Percentiles rank a stretch among this genome's conserved stretches.
Evolutionary conservation across 2,888 invertebrate species (phyloP).

Genomic region (Phyllotreta cruciferae): DNA sequence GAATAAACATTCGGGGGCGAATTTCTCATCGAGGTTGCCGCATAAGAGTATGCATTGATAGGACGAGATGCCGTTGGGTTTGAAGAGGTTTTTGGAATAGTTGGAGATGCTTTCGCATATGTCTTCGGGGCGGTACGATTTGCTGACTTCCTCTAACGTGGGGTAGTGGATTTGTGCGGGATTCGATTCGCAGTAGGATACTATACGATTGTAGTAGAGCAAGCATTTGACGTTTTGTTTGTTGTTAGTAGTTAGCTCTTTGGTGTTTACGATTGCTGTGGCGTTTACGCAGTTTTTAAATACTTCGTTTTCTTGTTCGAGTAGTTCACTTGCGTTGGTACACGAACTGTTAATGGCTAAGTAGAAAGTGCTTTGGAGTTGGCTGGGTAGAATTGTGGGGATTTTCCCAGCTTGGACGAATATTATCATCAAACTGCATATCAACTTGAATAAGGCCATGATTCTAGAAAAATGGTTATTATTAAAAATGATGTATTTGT

Average conservation of each 20-base stretch:
- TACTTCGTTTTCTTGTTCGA: slow-evolving; percentile 24
- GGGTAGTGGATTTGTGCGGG: slow-evolving; percentile 10
- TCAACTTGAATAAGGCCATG: slow-evolving; percentile 14
- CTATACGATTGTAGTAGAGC: slow-evolving; percentile 44
- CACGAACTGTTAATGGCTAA: not conserved
- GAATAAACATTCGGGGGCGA: no score
- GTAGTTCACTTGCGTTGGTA: not conserved
- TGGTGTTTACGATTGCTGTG: slow-evolving; percentile 30
- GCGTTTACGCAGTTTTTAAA: slow-evolving; percentile 41
- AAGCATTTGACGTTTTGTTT: slow-evolving; percentile 42
- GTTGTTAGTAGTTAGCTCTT: slow-evolving; percentile 18
- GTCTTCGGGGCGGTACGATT: not conserved
- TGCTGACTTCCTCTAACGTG: not conserved
- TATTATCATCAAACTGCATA: slow-evolving; percentile 9
- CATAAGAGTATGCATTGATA: no score
- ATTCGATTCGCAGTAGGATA: slow-evolving; percentile 37
- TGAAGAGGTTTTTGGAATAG: not conserved
- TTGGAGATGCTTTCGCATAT: not conserved
- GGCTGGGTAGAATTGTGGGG: not conserved
- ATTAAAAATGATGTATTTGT: not conserved
- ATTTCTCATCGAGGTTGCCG: no score
- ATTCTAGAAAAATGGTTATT: not conserved
- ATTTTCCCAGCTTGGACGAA: not conserved
- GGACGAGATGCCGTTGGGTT: not conserved
- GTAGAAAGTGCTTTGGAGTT: slow-evolving; percentile 8